Evolutionary conservation across 2,113 vertebrate species (phyloP).

Genomic region (Centropristis striata): DNA sequence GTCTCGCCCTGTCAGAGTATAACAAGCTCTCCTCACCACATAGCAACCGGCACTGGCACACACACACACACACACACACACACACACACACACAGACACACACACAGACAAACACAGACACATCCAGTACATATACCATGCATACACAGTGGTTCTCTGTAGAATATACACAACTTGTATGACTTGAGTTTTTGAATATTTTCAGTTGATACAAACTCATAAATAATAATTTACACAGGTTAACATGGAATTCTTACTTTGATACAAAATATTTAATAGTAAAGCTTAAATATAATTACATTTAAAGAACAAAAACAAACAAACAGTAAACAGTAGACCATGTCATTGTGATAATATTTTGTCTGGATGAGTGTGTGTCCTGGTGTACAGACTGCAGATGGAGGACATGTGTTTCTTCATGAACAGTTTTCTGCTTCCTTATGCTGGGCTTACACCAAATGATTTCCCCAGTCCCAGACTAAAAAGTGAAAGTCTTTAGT

Average conservation of each 20-base stretch:
- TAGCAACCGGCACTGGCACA: conserved; percentile 34
- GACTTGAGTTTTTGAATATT: background rate
- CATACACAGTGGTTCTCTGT: background rate
- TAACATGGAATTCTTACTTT: background rate
- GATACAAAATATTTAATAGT: background rate
- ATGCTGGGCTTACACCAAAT: too few species aligned
- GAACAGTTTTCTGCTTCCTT: too few species aligned
- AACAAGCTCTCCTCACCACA: conserved; percentile 69
- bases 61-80: conserved; percentile 3
- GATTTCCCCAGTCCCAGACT: too few species aligned
- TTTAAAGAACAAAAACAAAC: background rate
- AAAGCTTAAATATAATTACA: background rate
- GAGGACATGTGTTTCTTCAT: background rate
- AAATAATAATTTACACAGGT: background rate
- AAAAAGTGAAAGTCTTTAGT: too few species aligned
- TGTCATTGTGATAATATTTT: background rate
- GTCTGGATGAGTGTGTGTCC: too few species aligned
- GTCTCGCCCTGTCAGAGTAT: conserved; percentile 75
- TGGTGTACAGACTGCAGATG: background rate
- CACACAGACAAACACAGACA: conserved; percentile 8
- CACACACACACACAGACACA: conserved; percentile 19
- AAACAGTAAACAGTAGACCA: background rate
- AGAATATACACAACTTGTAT: background rate
- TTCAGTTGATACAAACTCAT: background rate
- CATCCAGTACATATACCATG: background rate